Evolutionary conservation across 2,888 invertebrate species (phyloP).

Genomic region (Oxyteleia sp.): DNA sequence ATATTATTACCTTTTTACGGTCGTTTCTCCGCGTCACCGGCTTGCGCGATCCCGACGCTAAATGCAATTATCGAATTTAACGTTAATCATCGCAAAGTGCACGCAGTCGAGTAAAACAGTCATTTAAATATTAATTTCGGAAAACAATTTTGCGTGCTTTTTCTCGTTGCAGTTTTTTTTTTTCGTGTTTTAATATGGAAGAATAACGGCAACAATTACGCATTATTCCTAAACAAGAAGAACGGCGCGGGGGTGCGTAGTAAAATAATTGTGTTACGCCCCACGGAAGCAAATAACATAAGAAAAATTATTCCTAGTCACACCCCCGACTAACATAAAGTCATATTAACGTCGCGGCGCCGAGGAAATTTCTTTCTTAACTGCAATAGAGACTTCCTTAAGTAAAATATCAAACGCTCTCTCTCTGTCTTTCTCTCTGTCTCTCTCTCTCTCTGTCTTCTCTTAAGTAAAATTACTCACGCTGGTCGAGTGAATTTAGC

Average conservation of each 20-base stretch:
- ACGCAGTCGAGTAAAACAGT: constrained; percentile 33
- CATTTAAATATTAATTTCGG: constrained; percentile 33
- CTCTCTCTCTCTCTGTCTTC: no score
- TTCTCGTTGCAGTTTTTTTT: not conserved
- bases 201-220: constrained; percentile 16
- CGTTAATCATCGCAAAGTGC: constrained; percentile 24
- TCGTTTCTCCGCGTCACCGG: not conserved
- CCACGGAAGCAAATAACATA: constrained; percentile 60
- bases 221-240: constrained; percentile 32
- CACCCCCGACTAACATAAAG: constrained; percentile 66
- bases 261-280: constrained; percentile 65
- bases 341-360: constrained; percentile 65
- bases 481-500: no score
- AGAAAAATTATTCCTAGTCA: constrained; percentile 68
- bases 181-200: not conserved
- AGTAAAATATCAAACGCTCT: no score
- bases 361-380: constrained; percentile 68
- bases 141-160: constrained; percentile 23
- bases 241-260: constrained; percentile 18
- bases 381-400: constrained; percentile 68
- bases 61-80: constrained; percentile 35
- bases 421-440: no score
- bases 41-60: not conserved
- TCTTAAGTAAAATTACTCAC: no score
- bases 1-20: constrained; percentile 44